phyloP scores from a whole-genome alignment of 2,888 invertebrate genomes.

The Drosophila anomalata region DNA sequence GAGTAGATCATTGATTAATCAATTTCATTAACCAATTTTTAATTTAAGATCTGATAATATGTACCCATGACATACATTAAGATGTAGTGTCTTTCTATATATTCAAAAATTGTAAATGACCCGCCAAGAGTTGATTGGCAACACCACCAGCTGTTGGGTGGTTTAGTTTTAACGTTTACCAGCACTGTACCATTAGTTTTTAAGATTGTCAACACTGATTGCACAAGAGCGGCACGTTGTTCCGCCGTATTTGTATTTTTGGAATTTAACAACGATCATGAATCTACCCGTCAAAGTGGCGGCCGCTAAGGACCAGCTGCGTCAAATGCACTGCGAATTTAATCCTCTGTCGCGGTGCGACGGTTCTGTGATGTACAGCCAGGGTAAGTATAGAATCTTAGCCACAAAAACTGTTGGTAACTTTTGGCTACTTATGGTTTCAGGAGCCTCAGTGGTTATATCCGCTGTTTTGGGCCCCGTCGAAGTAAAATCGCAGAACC shows the following conservation, averaged over 20 bases:
- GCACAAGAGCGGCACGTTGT: conserved; percentile 53
- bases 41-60: too few relatives aligned
- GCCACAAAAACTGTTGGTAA: not conserved
- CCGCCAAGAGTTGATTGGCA: not conserved
- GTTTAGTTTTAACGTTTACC: not conserved
- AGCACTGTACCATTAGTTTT: not conserved
- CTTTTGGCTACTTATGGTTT: not conserved
- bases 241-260: not conserved
- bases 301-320: conserved; percentile 56
- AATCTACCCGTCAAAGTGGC: conserved; percentile 11
- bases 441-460: conserved; percentile 91
- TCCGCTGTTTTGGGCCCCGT: conserved; percentile 93
- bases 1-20: too few relatives aligned
- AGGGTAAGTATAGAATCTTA: conserved; percentile 85
- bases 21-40: too few relatives aligned
- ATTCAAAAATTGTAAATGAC: not conserved
- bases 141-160: too few relatives aligned
- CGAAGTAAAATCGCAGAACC: conserved; percentile 90
- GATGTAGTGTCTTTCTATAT: not conserved
- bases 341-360: conserved; percentile 90
- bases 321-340: conserved; percentile 88
- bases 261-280: conserved; percentile 42
- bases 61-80: not conserved
- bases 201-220: not conserved
- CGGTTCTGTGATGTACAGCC: conserved; percentile 90